phyloP scores from a whole-genome alignment of 2,797 vertebrate species.

The Sandelia bainsii region DNA sequence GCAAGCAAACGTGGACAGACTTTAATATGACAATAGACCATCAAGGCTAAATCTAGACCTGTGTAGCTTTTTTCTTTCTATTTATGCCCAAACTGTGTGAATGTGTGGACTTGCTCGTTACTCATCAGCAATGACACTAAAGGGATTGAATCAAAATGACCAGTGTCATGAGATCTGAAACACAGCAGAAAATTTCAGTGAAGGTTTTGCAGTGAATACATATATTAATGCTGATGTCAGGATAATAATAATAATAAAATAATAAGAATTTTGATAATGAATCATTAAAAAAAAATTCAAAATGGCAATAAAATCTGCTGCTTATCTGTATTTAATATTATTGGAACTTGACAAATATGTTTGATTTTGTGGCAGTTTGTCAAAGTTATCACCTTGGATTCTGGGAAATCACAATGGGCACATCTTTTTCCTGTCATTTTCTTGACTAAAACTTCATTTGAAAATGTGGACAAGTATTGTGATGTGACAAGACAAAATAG shows the following conservation, averaged over 20 bases:
- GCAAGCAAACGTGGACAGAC: neutral
- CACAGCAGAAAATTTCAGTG: neutral
- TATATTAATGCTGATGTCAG: neutral
- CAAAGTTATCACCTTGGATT: neutral
- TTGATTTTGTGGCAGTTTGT: neutral
- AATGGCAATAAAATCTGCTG: too few relatives aligned
- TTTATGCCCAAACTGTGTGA: neutral
- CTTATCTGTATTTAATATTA: too few relatives aligned
- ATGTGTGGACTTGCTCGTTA: neutral
- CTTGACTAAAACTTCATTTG: too few relatives aligned
- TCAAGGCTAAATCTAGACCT: neutral
- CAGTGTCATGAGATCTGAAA: neutral
- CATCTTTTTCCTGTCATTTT: neutral
- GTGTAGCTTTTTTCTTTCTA: neutral
- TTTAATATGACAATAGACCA: slow-evolving; percentile 5
- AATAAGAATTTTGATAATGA: neutral
- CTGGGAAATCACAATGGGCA: too few relatives aligned
- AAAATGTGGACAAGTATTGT: too few relatives aligned
- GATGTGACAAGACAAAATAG: neutral
- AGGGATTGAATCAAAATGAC: neutral
- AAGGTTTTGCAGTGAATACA: too few relatives aligned
- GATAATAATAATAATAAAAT: too few relatives aligned
- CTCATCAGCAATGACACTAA: slow-evolving; percentile 3
- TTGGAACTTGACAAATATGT: too few relatives aligned
- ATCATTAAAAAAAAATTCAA: too few relatives aligned